Evolutionary conservation across 2,888 invertebrate genomes (phyloP), one percentile per base, ranked within the genome.

Genomic region (Lamproptera curius): DNA sequence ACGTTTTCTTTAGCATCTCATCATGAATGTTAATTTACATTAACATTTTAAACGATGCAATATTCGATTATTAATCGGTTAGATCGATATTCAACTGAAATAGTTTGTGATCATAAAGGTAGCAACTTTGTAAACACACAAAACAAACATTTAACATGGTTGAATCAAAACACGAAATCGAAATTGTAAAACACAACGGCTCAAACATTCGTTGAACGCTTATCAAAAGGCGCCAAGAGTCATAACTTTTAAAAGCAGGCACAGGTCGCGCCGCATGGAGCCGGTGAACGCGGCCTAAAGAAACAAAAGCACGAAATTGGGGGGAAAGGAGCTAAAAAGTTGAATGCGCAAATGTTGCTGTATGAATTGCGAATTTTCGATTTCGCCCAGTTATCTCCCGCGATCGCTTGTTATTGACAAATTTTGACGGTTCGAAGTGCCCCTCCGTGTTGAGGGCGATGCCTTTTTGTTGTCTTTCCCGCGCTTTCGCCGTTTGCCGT

Each of bases 231-330:
- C n/a, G 26, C 31, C 31, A 31, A 31, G 13, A n/a, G 13, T 13
- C n/a, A 31, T 2, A 6, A 11, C n/a, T 31, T 31, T 31, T 31
- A 11, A 31, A 31, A 3, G 31, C 4, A 31, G 11, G 11, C 31
- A 11, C 4, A 31, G 11, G 11, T 28, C n/a, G 28, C 2, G 10
- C 2, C 9, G n/a, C 31, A 31, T 11, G 11, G 11, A 11, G 31
- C 17, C 31, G 8, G 38, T 20, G 16, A 60, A 52, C 73, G 71
- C 64, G 65, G 69, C 43, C 72, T 68, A 67, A 67, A 57, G 61
- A 62, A 76, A 75, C 76, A 78, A 82, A 82, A 79, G 69, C 62
- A 76, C 59, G 56, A 65, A 58, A 58, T 65, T 55, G 67, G 63
- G 57, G 59, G 54, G 62, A 66, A 73, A 69, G 69, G 69, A 71